Evolutionary conservation across 2,888 invertebrate species (phyloP).

Genomic region (Venusia cambrica): DNA sequence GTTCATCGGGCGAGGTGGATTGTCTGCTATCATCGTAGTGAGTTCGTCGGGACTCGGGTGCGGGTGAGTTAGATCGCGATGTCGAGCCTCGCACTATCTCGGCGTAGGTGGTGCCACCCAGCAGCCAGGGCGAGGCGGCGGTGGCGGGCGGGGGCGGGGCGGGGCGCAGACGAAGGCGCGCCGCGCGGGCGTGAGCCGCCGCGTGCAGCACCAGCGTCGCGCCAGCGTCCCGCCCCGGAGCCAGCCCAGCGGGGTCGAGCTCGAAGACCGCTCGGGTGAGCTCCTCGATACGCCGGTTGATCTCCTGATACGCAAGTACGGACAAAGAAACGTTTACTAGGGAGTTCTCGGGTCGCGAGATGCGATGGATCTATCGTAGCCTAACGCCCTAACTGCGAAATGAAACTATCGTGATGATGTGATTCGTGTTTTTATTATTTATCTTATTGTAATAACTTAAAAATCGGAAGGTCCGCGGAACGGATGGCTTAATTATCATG

Average conservation of each 20-base stretch:
- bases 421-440: constrained; percentile 65
- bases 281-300: constrained; percentile 86
- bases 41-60: constrained; percentile 33
- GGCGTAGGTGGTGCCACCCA: constrained; percentile 88
- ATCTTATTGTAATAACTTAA: constrained; percentile 49
- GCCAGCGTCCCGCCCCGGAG: constrained; percentile 81
- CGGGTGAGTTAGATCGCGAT: constrained; percentile 61
- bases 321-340: constrained; percentile 74
- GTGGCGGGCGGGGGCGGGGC: constrained; percentile 31
- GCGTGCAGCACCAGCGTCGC: constrained; percentile 79
- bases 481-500: constrained; percentile 54
- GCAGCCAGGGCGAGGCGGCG: constrained; percentile 73
- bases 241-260: constrained; percentile 85
- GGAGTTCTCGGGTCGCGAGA: constrained; percentile 51
- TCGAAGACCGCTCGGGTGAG: constrained; percentile 86
- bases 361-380: constrained; percentile 27
- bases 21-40: constrained; percentile 1
- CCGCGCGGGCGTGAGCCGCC: constrained; percentile 69
- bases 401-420: constrained; percentile 62
- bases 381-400: constrained; percentile 50
- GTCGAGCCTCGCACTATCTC: constrained; percentile 86
- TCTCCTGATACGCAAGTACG: constrained; percentile 85
- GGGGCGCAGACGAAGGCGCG: constrained; percentile 27
- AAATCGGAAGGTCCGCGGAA: constrained; percentile 53
- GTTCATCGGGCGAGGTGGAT: not conserved